Conservation (phyloP, 2,888 invertebrate genomes). For the Diaperis boleti region DNA sequence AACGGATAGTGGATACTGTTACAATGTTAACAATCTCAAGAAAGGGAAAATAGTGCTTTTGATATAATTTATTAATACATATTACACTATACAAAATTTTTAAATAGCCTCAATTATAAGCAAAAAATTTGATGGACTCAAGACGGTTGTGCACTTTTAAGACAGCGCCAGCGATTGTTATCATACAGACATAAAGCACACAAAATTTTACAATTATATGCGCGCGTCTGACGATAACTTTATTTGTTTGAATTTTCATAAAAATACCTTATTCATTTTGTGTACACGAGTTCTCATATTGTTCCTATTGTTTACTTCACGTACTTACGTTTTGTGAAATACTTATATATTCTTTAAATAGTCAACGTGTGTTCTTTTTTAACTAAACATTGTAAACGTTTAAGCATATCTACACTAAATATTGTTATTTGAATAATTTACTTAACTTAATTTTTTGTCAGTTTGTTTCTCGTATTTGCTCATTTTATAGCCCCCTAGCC, state of each 20-base stretch:
- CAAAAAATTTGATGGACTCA: no score
- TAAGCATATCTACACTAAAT: conserved; percentile 35
- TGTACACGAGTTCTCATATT: conserved; percentile 38
- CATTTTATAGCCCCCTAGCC: conserved; percentile 12
- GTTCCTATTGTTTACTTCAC: conserved; percentile 38
- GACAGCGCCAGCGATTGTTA: no score
- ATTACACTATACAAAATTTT: no score
- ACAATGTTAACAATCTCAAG: no score
- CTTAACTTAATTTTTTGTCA: conserved; percentile 41
- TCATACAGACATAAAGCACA: no score
- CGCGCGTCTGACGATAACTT: conserved; percentile 43
- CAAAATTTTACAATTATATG: conserved; percentile 8
- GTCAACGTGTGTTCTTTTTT: conserved; percentile 55
- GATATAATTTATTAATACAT: no score
- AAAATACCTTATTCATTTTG: conserved; percentile 34
- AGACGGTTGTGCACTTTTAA: no score
- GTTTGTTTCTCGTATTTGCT: conserved; percentile 39
- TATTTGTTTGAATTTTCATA: conserved; percentile 50
- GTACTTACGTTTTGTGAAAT: conserved; percentile 39
- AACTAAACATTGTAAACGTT: conserved; percentile 56
- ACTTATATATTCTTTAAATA: conserved; percentile 53
- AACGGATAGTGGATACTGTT: no score
- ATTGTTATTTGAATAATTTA: conserved; percentile 40
- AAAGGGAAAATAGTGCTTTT: no score
- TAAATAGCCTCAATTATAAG: no score